Evolutionary conservation across 1,140 invertebrate species (phyloP).

Genomic region (Linepithema humile): DNA sequence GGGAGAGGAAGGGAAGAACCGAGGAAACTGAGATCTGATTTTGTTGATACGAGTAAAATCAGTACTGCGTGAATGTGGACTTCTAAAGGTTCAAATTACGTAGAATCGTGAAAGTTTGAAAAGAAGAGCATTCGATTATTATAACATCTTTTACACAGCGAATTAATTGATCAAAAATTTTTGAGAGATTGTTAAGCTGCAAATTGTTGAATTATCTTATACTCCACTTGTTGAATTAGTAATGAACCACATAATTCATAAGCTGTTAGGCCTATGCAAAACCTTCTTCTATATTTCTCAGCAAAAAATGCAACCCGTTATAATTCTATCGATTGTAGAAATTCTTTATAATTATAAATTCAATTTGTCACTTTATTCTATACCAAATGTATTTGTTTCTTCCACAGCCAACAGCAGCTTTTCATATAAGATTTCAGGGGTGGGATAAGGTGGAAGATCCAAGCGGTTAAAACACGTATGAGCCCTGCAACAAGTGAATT

Average conservation of each 20-base stretch:
- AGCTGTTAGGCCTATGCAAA: constrained; percentile 32
- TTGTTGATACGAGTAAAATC: background rate
- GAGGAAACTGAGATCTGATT: no score
- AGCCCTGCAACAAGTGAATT: constrained; percentile 87
- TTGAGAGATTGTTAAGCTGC: background rate
- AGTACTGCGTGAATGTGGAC: background rate
- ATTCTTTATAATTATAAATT: constrained; percentile 31
- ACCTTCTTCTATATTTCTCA: background rate
- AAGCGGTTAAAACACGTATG: constrained; percentile 99
- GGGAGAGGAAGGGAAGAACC: background rate
- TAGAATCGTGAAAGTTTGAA: background rate
- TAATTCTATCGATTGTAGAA: constrained; percentile 19
- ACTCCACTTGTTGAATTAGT: constrained; percentile 22
- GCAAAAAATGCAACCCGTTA: background rate
- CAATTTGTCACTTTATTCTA: constrained; percentile 89
- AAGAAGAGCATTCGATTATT: background rate
- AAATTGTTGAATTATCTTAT: constrained; percentile 7
- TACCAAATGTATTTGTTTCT: constrained; percentile 98
- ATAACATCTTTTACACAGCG: background rate
- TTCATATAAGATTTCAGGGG: constrained; percentile 96
- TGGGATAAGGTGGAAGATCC: constrained; percentile 97
- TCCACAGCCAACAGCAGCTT: constrained; percentile 97
- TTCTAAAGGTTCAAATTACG: background rate
- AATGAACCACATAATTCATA: background rate
- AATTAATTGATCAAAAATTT: constrained; percentile 12